Conservation (phyloP, 2,113 vertebrate genomes). For the Serilophus lunatus region DNA sequence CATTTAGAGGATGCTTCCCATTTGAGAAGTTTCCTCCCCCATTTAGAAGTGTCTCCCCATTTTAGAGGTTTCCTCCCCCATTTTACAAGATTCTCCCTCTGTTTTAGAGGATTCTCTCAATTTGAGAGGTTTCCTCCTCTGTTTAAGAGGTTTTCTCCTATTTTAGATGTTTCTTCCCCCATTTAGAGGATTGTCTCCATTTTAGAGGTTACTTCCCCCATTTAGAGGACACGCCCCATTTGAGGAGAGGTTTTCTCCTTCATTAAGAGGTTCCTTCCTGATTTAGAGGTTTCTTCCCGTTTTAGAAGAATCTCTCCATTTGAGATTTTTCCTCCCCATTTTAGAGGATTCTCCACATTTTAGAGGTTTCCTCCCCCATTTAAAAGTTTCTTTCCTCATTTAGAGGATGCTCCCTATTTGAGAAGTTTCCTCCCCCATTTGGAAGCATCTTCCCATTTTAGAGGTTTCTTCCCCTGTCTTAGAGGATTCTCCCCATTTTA, state of each 20-base stretch:
- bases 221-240: too few species aligned
- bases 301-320: neutral
- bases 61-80: neutral
- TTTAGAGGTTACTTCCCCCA: too few species aligned
- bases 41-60: neutral
- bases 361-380: too few species aligned
- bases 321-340: neutral
- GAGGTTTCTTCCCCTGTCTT: too few species aligned
- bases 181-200: too few species aligned
- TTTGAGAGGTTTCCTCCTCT: neutral
- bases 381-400: too few species aligned
- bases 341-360: rapidly evolving
- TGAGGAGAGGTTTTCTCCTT: too few species aligned
- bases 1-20: too few species aligned
- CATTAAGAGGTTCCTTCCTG: neutral
- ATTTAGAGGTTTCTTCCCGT: neutral
- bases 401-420: neutral
- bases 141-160: neutral
- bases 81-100: neutral
- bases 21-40: neutral
- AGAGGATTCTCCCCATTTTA: too few species aligned
- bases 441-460: too few species aligned
- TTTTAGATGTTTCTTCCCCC: neutral
- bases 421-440: neutral
- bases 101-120: neutral